These are phyloP conservation scores for Geodia barretti DNA, from an alignment of 37 sponge, comb jelly and placozoan species.

Conservation along the genomic window DNA sequence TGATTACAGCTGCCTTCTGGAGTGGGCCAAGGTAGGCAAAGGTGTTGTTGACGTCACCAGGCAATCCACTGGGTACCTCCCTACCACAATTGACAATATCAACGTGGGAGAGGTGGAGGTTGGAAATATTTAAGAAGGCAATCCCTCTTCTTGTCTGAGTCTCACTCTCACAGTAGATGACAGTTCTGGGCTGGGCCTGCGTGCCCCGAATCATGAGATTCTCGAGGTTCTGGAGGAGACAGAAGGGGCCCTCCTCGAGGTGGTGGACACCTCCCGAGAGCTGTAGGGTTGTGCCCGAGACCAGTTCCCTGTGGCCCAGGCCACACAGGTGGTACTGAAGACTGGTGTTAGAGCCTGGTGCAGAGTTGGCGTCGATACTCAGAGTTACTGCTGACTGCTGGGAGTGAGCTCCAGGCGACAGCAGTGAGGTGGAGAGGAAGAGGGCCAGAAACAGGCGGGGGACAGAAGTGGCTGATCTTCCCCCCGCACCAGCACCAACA, in stretches of 20 bases:
- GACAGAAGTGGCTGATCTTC: no score
- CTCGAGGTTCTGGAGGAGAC: not conserved
- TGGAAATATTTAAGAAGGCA: slow-evolving; percentile 18
- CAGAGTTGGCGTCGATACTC: no score
- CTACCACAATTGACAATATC: slow-evolving; percentile 12
- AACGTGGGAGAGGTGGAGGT: slow-evolving; percentile 15
- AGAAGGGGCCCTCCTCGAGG: slow-evolving; percentile 1
- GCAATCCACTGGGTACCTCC: not conserved
- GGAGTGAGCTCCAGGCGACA: no score
- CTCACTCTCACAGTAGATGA: no score
- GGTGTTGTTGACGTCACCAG: slow-evolving; percentile 5
- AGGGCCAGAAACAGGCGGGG: no score
- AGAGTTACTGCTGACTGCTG: no score
- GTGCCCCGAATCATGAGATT: slow-evolving; percentile 14
- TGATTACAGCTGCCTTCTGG: slow-evolving; percentile 20
- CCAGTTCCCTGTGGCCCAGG: not conserved
- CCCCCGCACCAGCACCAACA: no score
- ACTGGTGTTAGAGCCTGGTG: not conserved
- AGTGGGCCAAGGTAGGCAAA: not conserved
- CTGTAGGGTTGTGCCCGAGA: not conserved
- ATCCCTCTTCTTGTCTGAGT: slow-evolving; percentile 22
- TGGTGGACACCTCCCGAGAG: slow-evolving; percentile 6
- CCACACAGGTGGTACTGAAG: slow-evolving; percentile 20
- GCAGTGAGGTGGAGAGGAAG: no score
- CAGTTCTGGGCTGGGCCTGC: not conserved